phyloP scores from a whole-genome alignment of 2,797 vertebrate species.

The Buphagus erythrorhynchus region DNA sequence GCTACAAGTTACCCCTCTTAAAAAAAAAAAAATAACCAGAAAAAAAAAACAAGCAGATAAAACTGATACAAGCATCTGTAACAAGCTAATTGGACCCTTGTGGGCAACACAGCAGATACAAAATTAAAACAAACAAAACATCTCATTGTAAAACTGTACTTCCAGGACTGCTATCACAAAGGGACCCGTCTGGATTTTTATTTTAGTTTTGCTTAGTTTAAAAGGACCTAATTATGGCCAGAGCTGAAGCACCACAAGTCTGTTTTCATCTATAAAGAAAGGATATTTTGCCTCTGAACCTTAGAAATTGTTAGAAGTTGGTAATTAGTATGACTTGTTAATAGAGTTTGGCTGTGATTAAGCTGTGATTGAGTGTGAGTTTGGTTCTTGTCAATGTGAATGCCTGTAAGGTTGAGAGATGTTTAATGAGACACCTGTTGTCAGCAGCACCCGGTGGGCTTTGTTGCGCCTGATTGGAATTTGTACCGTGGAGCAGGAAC shows the following conservation, averaged over 20 bases:
- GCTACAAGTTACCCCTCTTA: conserved; percentile 74
- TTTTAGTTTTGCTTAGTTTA: conserved; percentile 44
- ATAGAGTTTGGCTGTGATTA: conserved; percentile 86
- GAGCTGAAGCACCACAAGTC: conserved; percentile 62
- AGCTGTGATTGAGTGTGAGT: conserved; percentile 73
- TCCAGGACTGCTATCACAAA: conserved; percentile 82
- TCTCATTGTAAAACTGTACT: conserved; percentile 79
- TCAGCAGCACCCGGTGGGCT: conserved; percentile 62
- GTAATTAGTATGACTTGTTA: conserved; percentile 95
- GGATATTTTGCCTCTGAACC: conserved; percentile 83
- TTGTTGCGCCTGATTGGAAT: conserved; percentile 66
- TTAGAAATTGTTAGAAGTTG: conserved; percentile 86
- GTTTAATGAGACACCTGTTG: conserved; percentile 82
- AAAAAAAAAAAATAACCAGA: conserved; percentile 1
- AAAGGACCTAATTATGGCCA: conserved; percentile 88
- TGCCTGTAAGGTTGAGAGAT: conserved; percentile 74
- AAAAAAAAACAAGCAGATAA: conserved; percentile 66
- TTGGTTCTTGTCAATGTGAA: conserved; percentile 73
- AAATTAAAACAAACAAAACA: conserved; percentile 92
- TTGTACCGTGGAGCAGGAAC: background rate
- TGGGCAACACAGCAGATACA: conserved; percentile 85
- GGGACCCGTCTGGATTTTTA: conserved; percentile 21
- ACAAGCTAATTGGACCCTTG: conserved; percentile 92
- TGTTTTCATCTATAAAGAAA: conserved; percentile 87
- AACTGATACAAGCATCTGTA: conserved; percentile 87